Evolutionary conservation across 2,797 vertebrate species (phyloP), one percentile per base, ranked within the genome.

Genomic region (Tragelaphus oryx): DNA sequence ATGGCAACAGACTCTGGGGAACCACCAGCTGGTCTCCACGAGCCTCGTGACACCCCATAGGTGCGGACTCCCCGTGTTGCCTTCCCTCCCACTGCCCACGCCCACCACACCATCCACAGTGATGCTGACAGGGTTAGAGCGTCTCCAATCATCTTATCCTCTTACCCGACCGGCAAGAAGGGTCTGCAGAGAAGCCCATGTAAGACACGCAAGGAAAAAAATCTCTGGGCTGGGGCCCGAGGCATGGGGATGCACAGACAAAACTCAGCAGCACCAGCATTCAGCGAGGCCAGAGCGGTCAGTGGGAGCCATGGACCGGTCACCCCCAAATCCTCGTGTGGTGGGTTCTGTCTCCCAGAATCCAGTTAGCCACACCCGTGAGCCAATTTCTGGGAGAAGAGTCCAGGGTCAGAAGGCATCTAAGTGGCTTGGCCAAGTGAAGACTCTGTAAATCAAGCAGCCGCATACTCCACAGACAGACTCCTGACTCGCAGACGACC

Each of bases 31-130:
- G 2, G 68, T 30, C 54, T 89, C 65, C 14, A 2, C 1, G 33
- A 92, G 92, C 30, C 79, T 68, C 62, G 8, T 0, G 0, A 52
- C 0, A 18, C 6, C 37, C 81, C 48, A 6, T 12, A 6, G 0
- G 0, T 2, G 0, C 89, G 22, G 75, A 52, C n/a, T 46, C 54
- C 65, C 75, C 50, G 8, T 1, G 0, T 8, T 8, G 8, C 22
- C 46, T 10, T 17, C 24, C 41, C 57, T 26, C 4, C 59, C 41
- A 5, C 41, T 46, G 8, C 5, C 37, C 37, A 22, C 0, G 0
- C 13, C 74, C 75, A 26, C 9, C 1, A 13, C n/a, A 41, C 57
- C 75, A 16, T 5, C 28, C 1, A 0, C 3, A 22, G 28, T 11
- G 11, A 85, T 2, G 33, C 28, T n/a, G 24, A 86, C 4, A 18